phyloP scores from a whole-genome alignment of 1,140 invertebrate species.

The Drosophila burlai region DNA sequence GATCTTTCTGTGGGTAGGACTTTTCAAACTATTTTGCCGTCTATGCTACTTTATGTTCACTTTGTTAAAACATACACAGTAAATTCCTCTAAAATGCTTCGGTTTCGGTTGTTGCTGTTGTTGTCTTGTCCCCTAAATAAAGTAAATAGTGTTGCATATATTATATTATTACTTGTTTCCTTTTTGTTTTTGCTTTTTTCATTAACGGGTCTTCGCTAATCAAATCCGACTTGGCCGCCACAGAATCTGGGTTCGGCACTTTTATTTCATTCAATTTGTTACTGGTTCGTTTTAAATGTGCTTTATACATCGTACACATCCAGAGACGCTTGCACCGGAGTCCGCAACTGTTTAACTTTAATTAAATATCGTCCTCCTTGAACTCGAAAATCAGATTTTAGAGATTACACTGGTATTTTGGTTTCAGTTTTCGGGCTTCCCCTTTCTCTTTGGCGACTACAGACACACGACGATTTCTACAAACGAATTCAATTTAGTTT shows the following conservation, averaged over 20 bases:
- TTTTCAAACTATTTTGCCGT: slow-evolving; percentile 55
- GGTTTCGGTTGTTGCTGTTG: slow-evolving; percentile 62
- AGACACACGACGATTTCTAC: slow-evolving; percentile 57
- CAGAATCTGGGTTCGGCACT: slow-evolving; percentile 60
- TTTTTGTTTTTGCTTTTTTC: slow-evolving; percentile 41
- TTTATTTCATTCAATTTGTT: slow-evolving; percentile 47
- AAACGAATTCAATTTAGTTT: slow-evolving; percentile 73
- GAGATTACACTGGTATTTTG: slow-evolving; percentile 61
- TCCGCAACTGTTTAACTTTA: slow-evolving; percentile 58
- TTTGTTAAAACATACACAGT: slow-evolving; percentile 73
- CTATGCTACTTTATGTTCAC: slow-evolving; percentile 57
- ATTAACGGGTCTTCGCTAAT: slow-evolving; percentile 73
- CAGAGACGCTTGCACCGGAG: slow-evolving; percentile 49
- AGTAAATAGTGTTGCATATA: slow-evolving; percentile 79
- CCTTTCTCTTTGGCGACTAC: slow-evolving; percentile 46
- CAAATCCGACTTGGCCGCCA: slow-evolving; percentile 71
- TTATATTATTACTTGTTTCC: slow-evolving; percentile 53
- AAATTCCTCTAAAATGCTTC: slow-evolving; percentile 82
- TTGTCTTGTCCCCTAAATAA: slow-evolving; percentile 79
- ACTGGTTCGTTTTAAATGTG: slow-evolving; percentile 54
- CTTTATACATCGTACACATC: slow-evolving; percentile 60
- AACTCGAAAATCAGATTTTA: slow-evolving; percentile 79
- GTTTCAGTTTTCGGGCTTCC: slow-evolving; percentile 25
- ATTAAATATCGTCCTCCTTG: slow-evolving; percentile 56
- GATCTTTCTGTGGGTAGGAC: slow-evolving; percentile 21